Percentiles rank a stretch among this genome's conserved stretches.
These are phyloP conservation scores for Bubo blakistoni DNA, from an alignment of 2,113 vertebrate genomes.

Conservation along the genomic window DNA sequence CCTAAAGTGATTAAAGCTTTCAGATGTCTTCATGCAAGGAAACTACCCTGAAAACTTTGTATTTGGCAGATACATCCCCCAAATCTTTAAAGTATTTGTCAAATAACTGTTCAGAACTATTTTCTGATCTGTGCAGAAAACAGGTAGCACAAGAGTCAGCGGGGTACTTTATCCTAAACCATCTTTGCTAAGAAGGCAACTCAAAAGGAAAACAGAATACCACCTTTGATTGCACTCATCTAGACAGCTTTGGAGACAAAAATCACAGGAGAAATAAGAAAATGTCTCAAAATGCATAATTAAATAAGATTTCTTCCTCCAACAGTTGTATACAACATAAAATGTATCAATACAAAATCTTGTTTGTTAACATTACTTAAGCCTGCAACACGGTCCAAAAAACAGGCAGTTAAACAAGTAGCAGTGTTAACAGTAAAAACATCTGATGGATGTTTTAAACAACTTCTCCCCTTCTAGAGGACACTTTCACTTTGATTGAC, in stretches of 20 bases:
- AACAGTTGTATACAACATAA: background rate
- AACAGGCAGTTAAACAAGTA: background rate
- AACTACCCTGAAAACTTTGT: background rate
- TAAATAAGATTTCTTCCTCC: background rate
- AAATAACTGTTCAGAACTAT: background rate
- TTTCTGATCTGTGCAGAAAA: background rate
- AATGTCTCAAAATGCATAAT: background rate
- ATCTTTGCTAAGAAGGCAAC: background rate
- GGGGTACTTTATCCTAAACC: background rate
- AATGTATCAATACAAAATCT: background rate
- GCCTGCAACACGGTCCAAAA: background rate
- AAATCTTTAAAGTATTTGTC: background rate
- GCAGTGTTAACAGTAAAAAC: background rate
- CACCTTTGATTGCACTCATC: background rate
- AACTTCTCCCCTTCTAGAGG: background rate
- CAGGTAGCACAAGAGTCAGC: background rate
- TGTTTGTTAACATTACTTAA: background rate
- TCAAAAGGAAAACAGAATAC: background rate
- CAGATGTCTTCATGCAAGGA: background rate
- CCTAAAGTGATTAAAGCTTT: slow-evolving; percentile 4
- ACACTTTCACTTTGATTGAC: background rate
- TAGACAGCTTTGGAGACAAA: background rate
- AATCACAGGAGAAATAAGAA: background rate
- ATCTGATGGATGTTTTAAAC: background rate
- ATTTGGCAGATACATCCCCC: background rate